Percentiles rank a stretch among this genome's conserved stretches.
These are phyloP conservation scores for Steinernema khuongi DNA, from an alignment of 1,140 invertebrate species.

Conservation along the genomic window DNA sequence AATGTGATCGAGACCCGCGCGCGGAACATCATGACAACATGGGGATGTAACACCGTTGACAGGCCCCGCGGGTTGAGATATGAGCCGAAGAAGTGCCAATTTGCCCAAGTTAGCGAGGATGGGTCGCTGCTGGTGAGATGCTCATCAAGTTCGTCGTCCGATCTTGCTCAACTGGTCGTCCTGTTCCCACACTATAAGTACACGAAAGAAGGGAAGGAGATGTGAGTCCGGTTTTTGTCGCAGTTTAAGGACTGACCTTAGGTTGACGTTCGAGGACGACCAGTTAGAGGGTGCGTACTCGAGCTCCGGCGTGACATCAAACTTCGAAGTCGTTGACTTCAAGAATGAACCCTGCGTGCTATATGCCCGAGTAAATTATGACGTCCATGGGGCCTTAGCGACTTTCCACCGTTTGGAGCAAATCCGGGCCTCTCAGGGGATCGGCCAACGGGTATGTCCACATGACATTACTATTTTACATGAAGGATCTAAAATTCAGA, in stretches of 20 bases:
- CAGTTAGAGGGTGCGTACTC: not conserved
- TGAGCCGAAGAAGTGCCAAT: not conserved
- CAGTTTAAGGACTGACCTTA: not conserved
- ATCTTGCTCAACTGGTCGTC: not conserved
- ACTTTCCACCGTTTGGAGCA: not conserved
- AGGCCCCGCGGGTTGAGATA: not conserved
- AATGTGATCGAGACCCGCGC: not conserved
- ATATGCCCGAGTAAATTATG: not conserved
- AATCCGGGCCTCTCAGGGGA: not conserved
- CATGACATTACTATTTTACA: too few species aligned
- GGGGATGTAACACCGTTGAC: not conserved
- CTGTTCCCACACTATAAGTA: not conserved
- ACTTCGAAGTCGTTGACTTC: not conserved
- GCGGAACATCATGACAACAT: not conserved
- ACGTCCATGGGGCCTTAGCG: not conserved
- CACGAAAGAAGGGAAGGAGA: too few species aligned
- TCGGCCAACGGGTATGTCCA: too few species aligned
- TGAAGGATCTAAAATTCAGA: too few species aligned
- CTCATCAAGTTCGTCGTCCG: too few species aligned
- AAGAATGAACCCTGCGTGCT: not conserved
- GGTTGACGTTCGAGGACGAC: not conserved
- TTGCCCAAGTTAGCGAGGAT: not conserved
- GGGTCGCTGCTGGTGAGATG: not conserved
- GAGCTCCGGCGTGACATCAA: not conserved
- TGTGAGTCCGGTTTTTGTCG: too few species aligned